Conservation (phyloP, 2,888 invertebrate genomes). For the Erpobdella octoculata region DNA sequence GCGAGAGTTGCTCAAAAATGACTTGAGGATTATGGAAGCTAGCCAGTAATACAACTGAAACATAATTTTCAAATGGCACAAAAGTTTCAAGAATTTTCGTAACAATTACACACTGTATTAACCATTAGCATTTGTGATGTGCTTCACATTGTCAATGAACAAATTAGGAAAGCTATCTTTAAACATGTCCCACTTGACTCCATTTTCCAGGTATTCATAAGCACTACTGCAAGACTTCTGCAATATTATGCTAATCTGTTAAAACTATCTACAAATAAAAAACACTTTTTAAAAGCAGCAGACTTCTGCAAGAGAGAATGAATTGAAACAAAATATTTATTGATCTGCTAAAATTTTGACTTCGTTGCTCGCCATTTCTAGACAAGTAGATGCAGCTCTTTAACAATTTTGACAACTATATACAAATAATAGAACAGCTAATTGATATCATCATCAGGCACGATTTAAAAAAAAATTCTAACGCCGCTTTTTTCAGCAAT, state of each 20-base stretch:
- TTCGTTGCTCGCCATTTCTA: too few species aligned
- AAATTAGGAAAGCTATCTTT: constrained; percentile 52
- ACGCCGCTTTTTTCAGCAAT: constrained; percentile 41
- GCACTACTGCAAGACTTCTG: background rate
- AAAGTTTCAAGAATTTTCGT: background rate
- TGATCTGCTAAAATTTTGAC: too few species aligned
- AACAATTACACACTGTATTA: background rate
- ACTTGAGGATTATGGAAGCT: constrained; percentile 52
- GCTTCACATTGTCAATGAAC: constrained; percentile 51
- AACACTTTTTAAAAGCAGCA: too few species aligned
- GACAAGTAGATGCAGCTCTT: too few species aligned
- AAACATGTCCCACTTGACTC: constrained; percentile 50
- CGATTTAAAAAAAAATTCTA: background rate
- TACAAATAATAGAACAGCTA: background rate
- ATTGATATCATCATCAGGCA: background rate
- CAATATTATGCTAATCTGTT: too few species aligned
- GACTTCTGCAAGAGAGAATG: too few species aligned
- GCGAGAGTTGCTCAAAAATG: constrained; percentile 52
- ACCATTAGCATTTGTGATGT: constrained; percentile 53
- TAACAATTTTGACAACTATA: background rate
- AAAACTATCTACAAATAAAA: too few species aligned
- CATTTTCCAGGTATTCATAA: constrained; percentile 39
- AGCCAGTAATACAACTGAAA: constrained; percentile 51
- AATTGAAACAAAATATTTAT: too few species aligned
- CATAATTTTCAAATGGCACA: background rate